Percentiles rank a stretch among this genome's conserved stretches.
These are phyloP conservation scores for Minunthozetes semirufus DNA, from an alignment of 2,888 invertebrate genomes.

Conservation along the genomic window DNA sequence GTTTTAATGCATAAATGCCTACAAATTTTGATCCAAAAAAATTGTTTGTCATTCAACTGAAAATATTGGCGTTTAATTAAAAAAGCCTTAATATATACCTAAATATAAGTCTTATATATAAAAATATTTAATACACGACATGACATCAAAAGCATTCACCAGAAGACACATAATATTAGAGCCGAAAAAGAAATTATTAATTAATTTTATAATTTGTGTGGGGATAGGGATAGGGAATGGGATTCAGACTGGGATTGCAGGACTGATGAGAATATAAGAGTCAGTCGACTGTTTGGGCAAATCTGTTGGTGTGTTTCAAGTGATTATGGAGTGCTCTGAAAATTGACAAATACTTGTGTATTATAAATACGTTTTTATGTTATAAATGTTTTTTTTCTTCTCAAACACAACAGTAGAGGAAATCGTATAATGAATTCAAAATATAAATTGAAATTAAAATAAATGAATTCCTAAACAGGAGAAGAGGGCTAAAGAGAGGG, in stretches of 20 bases:
- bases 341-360: neutral
- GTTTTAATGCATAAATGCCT: neutral
- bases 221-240: neutral
- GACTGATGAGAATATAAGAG: neutral
- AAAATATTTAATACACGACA: neutral
- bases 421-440: neutral
- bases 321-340: neutral
- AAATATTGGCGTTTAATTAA: slow-evolving; percentile 21
- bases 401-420: neutral
- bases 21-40: neutral
- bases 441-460: slow-evolving; percentile 28
- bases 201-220: slow-evolving; percentile 7
- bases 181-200: slow-evolving; percentile 18
- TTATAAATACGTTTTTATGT: neutral
- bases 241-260: neutral
- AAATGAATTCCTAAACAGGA: neutral
- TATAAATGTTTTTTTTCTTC: slow-evolving; percentile 3
- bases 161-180: slow-evolving; percentile 15
- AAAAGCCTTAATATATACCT: neutral
- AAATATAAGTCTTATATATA: neutral
- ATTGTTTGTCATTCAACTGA: slow-evolving; percentile 14
- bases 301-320: slow-evolving; percentile 1
- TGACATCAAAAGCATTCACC: slow-evolving; percentile 17
- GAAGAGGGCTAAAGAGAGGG: neutral
- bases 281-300: neutral